These are phyloP conservation scores for Plecotus auritus DNA, from an alignment of 2,113 vertebrate species.

Conservation along the genomic window DNA sequence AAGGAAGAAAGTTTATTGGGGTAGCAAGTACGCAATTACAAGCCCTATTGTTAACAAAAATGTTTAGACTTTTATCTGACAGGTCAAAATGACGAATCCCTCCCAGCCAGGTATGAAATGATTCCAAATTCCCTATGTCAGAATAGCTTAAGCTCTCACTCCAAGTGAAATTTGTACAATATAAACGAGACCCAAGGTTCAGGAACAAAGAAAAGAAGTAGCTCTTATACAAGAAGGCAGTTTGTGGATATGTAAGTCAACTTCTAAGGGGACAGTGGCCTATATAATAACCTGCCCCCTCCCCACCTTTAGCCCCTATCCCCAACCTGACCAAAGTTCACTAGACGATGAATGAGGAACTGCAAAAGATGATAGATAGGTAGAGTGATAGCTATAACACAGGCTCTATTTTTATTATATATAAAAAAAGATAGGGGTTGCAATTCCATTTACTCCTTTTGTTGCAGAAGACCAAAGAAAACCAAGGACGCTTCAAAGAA, in stretches of 20 bases:
- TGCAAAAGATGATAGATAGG: neutral
- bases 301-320: neutral
- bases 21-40: neutral
- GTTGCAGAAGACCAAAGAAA: too few species aligned
- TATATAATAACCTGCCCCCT: neutral
- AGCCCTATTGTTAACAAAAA: neutral
- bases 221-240: neutral
- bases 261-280: neutral
- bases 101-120: neutral
- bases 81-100: neutral
- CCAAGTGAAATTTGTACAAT: neutral
- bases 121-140: neutral
- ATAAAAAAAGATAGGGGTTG: neutral
- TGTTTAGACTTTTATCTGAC: neutral
- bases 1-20: neutral
- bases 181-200: neutral
- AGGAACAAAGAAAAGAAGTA: neutral
- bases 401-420: neutral
- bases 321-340: neutral
- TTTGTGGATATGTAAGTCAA: neutral
- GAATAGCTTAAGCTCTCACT: conserved; percentile 16
- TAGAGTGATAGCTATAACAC: neutral
- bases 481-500: too few species aligned
- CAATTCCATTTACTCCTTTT: neutral
- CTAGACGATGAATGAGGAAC: neutral